These are phyloP conservation scores for Drosophila stalkeri DNA, from an alignment of 2,888 invertebrate species.

Conservation along the genomic window DNA sequence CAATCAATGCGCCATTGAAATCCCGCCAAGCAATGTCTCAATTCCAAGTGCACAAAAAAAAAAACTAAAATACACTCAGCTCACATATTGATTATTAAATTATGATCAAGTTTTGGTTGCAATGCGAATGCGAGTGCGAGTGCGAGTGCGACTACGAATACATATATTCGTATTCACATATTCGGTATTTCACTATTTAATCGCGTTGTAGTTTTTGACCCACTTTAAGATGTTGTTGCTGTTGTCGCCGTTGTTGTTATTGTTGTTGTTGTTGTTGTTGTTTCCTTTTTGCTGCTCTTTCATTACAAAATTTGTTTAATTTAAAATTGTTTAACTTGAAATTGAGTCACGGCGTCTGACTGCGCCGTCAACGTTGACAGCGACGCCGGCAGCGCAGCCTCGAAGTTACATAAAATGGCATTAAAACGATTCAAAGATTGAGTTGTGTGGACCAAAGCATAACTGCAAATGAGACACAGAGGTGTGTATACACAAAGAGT, in stretches of 20 bases:
- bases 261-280: slow-evolving; percentile 43
- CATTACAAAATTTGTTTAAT: slow-evolving; percentile 79
- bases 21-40: slow-evolving; percentile 30
- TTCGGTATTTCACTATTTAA: slow-evolving; percentile 47
- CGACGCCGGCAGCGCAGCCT: slow-evolving; percentile 55
- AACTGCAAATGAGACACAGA: slow-evolving; percentile 29
- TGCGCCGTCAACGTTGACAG: slow-evolving; percentile 33
- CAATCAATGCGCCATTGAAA: slow-evolving; percentile 71
- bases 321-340: slow-evolving; percentile 79
- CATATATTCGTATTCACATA: slow-evolving; percentile 34
- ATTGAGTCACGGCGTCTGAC: slow-evolving; percentile 69
- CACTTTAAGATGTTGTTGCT: slow-evolving; percentile 50
- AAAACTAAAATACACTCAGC: slow-evolving; percentile 14
- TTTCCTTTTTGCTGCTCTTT: slow-evolving; percentile 66
- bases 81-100: slow-evolving; percentile 61
- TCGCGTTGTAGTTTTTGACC: slow-evolving; percentile 64
- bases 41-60: slow-evolving; percentile 37
- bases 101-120: slow-evolving; percentile 56
- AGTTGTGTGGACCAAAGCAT: slow-evolving; percentile 58
- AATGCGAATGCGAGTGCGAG: slow-evolving; percentile 8
- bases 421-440: slow-evolving; percentile 73
- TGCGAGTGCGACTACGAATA: slow-evolving; percentile 16
- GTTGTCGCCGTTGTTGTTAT: slow-evolving; percentile 29
- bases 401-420: slow-evolving; percentile 79
- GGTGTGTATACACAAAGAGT: not conserved